Base-by-base conservation (phyloP, 2,113 vertebrate genomes). In the Lampris megalopsis region DNA sequence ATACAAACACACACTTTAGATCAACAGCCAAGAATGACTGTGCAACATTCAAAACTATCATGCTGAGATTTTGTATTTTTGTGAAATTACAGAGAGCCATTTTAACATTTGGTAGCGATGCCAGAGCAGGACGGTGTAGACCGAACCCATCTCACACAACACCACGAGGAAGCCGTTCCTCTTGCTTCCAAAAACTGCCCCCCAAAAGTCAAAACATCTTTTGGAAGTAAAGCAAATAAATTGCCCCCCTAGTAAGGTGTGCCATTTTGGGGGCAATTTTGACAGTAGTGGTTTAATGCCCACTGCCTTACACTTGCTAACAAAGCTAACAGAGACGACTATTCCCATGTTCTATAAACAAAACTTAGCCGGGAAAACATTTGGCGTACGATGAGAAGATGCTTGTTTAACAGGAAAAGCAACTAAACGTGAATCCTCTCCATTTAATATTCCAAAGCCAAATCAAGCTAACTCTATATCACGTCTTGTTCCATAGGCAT, bases 281-380 rank as follows among this genome's bases (percentile, higher is more conserved):
- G 52, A 54, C 5, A n/a, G 13, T 36, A 67, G 57, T 2, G n/a
- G 38, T 71, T 68, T 61, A 83, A 75, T 75, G 77, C 54, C 65
- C 1, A 9, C 11, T 70, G 84, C 75, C 42, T n/a, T 63, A 45
- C 58, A 63, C 0, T 53, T n/a, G 71, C 38, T 53, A 2, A 9
- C 38, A 59, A 2, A 9, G 9, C 62, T 52, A 54, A 54, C 43
- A 41, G 61, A 58, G 24, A 43, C 67, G 47, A 66, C 69, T 48
- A 52, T 56, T 58, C 38, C 6, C 53, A 69, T 45, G 48, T 11
- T 54, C 9, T 11, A 62, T 52, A 35, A 58, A 3, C 40, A 70
- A 63, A 42, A 63, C 9, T 56, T 37, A 47, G 42, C 24, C 45
- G 54, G 63, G 24, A 66, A 62, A 60, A 45, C 53, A 41, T 62